Evolutionary conservation across 2,888 invertebrate species (phyloP), one percentile per base, ranked within the genome.

Genomic region (Eudemis profundana): DNA sequence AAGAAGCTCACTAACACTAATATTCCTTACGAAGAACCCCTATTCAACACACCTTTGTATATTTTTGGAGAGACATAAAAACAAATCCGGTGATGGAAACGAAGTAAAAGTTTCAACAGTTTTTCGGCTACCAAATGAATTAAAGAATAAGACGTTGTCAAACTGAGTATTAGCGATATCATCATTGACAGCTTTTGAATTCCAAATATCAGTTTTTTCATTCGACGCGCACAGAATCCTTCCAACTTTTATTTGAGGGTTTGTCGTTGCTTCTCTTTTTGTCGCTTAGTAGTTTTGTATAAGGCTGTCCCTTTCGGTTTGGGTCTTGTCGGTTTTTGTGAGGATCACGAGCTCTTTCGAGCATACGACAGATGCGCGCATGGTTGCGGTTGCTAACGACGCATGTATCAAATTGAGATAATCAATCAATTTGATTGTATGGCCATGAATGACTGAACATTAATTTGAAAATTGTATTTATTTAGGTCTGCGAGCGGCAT

Each of bases 281-380:
- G 67, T 67, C 78, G 47, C 68, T 61, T 51, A 50, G 47, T 60
- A 68, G 72, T 64, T 61, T 73, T 70, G 62, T 54, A 70, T 86
- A 78, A 69, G 56, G 75, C 74, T 74, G 70, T 87, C 88, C 79
- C 85, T 77, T 75, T 89, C 83, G 74, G 71, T 69, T 59, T 73
- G 67, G 72, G 75, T 74, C 81, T 77, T 81, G 86, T 88, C 88
- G 76, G 85, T 90, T 90, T 90, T 90, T 89, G 86, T 91, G 74
- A 82, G 86, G 78, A 83, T 89, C 88, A 85, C 78, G 86, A 86
- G 89, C 85, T 89, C 86, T 74, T 72, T 86, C 86, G 81, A 89
- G 80, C 90, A 87, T 90, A 83, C 84, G 90, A 90, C 91, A 90
- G 90, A 90, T 90, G 91, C 83, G 89, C 88, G 90, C 90, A 82